A percentile compares a stretch with the other conserved stretches of the same genome.
Conservation (phyloP, 2,888 invertebrate species). For the Synanthedon formicaeformis region DNA sequence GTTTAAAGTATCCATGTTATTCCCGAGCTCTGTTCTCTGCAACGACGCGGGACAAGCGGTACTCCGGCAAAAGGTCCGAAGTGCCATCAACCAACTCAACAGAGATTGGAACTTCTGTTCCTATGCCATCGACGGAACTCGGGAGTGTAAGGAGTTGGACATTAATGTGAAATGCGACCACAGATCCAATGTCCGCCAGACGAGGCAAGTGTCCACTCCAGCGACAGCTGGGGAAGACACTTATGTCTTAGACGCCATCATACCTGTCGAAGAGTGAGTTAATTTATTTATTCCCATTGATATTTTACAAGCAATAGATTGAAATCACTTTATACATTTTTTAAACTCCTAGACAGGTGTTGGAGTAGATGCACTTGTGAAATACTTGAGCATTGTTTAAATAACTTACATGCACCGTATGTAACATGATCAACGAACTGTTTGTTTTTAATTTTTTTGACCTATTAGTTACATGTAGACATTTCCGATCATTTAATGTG, state of each 20-base stretch:
- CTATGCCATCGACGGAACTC: slow-evolving; percentile 86
- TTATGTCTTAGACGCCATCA: slow-evolving; percentile 84
- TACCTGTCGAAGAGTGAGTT: slow-evolving; percentile 89
- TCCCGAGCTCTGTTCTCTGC: slow-evolving; percentile 96
- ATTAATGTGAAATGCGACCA: slow-evolving; percentile 94
- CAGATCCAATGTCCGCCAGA: slow-evolving; percentile 73
- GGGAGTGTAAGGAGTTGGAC: slow-evolving; percentile 90
- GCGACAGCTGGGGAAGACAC: slow-evolving; percentile 79
- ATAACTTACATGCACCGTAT: no score
- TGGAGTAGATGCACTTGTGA: slow-evolving; percentile 11
- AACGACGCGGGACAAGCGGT: slow-evolving; percentile 96
- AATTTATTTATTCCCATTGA: background rate
- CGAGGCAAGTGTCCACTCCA: slow-evolving; percentile 70
- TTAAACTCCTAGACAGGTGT: slow-evolving; percentile 9
- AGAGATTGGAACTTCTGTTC: slow-evolving; percentile 98
- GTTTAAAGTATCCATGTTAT: slow-evolving; percentile 92
- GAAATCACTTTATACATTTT: no score
- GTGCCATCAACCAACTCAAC: slow-evolving; percentile 90
- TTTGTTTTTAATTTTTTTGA: no score
- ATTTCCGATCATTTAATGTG: no score
- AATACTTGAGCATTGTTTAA: no score
- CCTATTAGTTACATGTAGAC: no score
- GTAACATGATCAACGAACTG: no score
- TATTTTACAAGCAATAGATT: background rate
- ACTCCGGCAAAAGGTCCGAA: slow-evolving; percentile 87